Evolutionary conservation across 2,888 invertebrate species (phyloP), one percentile per base, ranked within the genome.

Genomic region (Drosophila nigricruria): DNA sequence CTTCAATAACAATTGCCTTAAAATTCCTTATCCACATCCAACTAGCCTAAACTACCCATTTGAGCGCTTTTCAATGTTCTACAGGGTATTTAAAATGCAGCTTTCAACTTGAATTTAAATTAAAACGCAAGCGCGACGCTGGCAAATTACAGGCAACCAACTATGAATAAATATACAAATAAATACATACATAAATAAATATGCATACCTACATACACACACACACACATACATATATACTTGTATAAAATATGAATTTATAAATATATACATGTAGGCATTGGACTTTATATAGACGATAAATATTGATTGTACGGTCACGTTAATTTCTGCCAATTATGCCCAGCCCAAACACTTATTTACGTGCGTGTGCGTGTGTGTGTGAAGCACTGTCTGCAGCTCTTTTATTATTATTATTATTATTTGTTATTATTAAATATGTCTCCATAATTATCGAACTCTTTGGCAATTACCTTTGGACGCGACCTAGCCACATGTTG

Each of bases 251-350:
- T 62, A 32, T 60, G 57, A 23, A 70, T 72, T 54, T 43, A 47
- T 63, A 43, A 49, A 65, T 75, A 63, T 75, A 64, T 70, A 40
- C 65, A 40, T 49, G 9, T 10, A 5, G 27, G 57, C 40, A 38
- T 49, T 49, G 54, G 45, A 66, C 62, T 71, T 71, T 76, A 75
- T 75, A 67, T 75, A 83, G 75, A 56, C 79, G 68, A 89, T 84
- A 83, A 84, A 84, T 84, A 87, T 84, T 89, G 84, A 84, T 89
- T 83, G 73, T 79, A 74, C 45, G 89, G 81, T 65, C 65, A 83
- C 81, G 81, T 83, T 89, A 84, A 84, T 84, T 88, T 89, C 82
- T 83, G 77, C 82, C 84, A 84, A 84, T 84, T 89, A 84, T 83
- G 87, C 27, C 47, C 47, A 47, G 58, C 64, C 81, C 40, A 70